Evolutionary conservation across 37 sponge, comb jelly and placozoan genomes (phyloP).

Genomic region (Oopsacas minuta): DNA sequence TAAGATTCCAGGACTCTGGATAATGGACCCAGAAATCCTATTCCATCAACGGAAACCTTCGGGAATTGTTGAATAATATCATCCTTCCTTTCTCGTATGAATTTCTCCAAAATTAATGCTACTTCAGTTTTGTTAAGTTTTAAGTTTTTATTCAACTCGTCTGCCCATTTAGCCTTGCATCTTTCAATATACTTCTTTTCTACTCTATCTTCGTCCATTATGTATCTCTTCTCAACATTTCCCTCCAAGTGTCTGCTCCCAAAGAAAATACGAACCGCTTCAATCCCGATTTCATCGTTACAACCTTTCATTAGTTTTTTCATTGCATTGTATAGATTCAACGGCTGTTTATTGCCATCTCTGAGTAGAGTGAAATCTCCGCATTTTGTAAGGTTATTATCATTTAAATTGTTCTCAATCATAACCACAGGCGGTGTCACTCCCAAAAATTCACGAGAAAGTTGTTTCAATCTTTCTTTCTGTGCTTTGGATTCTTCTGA

Average conservation of each 20-base stretch:
- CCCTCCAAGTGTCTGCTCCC: background rate
- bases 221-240: background rate
- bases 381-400: background rate
- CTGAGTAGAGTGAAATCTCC: background rate
- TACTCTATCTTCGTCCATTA: background rate
- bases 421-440: background rate
- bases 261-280: background rate
- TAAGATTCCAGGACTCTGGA: background rate
- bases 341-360: background rate
- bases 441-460: background rate
- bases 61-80: background rate
- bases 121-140: background rate
- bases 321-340: background rate
- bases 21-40: background rate
- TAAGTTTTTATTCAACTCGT: background rate
- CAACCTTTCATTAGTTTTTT: background rate
- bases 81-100: background rate
- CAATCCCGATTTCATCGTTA: background rate
- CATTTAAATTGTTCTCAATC: background rate
- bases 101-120: background rate
- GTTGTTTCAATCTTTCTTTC: background rate
- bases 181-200: background rate
- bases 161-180: background rate
- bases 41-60: background rate
- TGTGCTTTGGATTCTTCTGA: background rate